Evolutionary conservation across 2,888 invertebrate genomes (phyloP), one percentile per base, ranked within the genome.

Genomic region (Spialia ferax): DNA sequence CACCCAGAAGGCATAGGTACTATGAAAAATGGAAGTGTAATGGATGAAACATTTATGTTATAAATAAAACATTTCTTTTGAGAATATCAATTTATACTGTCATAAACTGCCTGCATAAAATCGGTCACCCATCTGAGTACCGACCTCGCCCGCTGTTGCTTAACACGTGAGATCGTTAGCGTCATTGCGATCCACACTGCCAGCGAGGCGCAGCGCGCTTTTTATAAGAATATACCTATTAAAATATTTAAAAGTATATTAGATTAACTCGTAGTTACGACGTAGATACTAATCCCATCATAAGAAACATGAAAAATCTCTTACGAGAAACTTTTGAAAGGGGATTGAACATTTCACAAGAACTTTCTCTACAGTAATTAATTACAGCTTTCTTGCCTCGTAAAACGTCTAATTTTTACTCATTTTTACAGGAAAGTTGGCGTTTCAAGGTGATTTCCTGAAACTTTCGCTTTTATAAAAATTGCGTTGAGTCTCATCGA

Each of bases 321-420:
- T 65, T 59, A 52, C 18, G 59, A 2, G 6, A 42, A 66, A 60
- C 42, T 62, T n/a, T 62, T 20, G 35, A 32, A 52, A 8, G 29
- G 32, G 52, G 29, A 50, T 29, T 23, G 56, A 59, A 52, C 52
- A 42, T 65, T 65, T 59, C 38, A 52, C 23, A 26, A 42, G 20
- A 52, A 66, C 66, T 59, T 66, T 65, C 57, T 20, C 59, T 59
- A 26, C 55, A 15, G n/a, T 60, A 66, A 60, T 66, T 66, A 66
- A 66, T 66, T 59, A 66, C 20, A 60, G 42, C 60, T 60, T 66
- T 66, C 66, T 42, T 54, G 54, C 38, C 66, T 60, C 60, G 66
- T 66, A 60, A 66, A 66, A 59, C 29, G 60, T 66, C 66, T 54
- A 60, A 66, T 66, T 60, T 66, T 66, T 66, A 66, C 54, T 29